Evolutionary conservation across 2,113 vertebrate genomes (phyloP), one percentile per base, ranked within the genome.

Genomic region (Willisornis vidua): DNA sequence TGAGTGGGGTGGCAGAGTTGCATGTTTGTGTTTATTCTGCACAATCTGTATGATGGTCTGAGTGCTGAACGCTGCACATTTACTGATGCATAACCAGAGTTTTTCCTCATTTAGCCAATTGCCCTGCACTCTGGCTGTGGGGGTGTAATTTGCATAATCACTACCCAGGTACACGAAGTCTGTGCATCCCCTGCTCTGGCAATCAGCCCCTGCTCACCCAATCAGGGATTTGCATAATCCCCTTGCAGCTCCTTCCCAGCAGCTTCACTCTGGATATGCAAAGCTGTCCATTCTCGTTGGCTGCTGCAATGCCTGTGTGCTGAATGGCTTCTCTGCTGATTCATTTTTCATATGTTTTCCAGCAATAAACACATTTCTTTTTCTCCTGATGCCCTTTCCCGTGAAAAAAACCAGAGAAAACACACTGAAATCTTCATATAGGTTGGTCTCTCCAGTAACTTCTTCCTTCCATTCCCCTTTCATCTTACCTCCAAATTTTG

Each of bases 141-240:
- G 75, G 85, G 73, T 77, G 86, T 7, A 3, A 96, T 95, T 97
- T 96, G 89, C 90, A 96, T 91, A 96, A 93, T 85, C 92, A 68
- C 89, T 87, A 76, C 93, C 95, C 94, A 95, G 94, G 93, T 96
- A 73, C 65, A 41, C 67, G 75, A 58, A 35, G 79, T 7, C 71
- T 41, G 78, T 61, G 77, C 86, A 58, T 79, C 55, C 62, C 88
- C 75, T 95, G 88, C 90, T 87, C 94, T 94, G 93, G 90, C 90
- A 97, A 93, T 97, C 96, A 91, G 94, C 91, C 93, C 95, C 88
- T 3, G 26, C 94, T 95, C 93, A 85, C 93, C 96, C 96, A 94
- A 86, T 93, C 94, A 91, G 90, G 91, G 93, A 96, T 96, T 97
- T 96, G 85, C 95, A 96, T 97, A 97, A 97, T 95, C 86, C 94